Evolutionary conservation across 1,140 invertebrate species (phyloP).

Genomic region (Drosophila persimilis): DNA sequence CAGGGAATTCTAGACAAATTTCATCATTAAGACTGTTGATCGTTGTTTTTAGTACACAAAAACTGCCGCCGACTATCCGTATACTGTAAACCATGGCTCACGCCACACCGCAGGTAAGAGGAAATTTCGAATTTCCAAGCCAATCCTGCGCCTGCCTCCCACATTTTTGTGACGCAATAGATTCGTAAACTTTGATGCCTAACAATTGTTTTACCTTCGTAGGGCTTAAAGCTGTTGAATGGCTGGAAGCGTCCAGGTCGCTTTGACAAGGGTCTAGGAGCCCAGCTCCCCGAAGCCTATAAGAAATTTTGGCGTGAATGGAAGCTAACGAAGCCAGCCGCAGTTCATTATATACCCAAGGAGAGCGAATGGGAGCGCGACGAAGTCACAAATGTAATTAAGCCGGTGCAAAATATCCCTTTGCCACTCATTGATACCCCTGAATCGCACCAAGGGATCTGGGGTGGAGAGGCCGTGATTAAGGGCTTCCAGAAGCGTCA

Average conservation of each 20-base stretch:
- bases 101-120: constrained; percentile 64
- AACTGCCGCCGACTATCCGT: neutral
- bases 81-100: constrained; percentile 54
- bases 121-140: neutral
- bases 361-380: constrained; percentile 89
- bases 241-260: constrained; percentile 84
- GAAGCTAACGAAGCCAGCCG: constrained; percentile 88
- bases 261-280: constrained; percentile 86
- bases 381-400: constrained; percentile 88
- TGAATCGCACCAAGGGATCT: constrained; percentile 93
- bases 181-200: constrained; percentile 16
- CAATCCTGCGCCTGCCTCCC: neutral
- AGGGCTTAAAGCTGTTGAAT: constrained; percentile 75
- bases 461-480: constrained; percentile 98
- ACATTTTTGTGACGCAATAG: constrained; percentile 71
- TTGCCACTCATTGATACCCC: constrained; percentile 90
- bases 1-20: constrained; percentile 33
- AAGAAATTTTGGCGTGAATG: constrained; percentile 95
- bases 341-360: constrained; percentile 94
- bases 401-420: constrained; percentile 90
- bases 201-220: constrained; percentile 14
- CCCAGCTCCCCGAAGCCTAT: constrained; percentile 91
- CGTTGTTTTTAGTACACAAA: constrained; percentile 31
- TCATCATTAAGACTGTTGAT: constrained; percentile 16
- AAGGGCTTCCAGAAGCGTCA: constrained; percentile 92